Percentiles rank a stretch among this genome's conserved stretches.
Evolutionary conservation across 64 coral and sea anemone species (phyloP).

Genomic region (Platygyra sinensis): DNA sequence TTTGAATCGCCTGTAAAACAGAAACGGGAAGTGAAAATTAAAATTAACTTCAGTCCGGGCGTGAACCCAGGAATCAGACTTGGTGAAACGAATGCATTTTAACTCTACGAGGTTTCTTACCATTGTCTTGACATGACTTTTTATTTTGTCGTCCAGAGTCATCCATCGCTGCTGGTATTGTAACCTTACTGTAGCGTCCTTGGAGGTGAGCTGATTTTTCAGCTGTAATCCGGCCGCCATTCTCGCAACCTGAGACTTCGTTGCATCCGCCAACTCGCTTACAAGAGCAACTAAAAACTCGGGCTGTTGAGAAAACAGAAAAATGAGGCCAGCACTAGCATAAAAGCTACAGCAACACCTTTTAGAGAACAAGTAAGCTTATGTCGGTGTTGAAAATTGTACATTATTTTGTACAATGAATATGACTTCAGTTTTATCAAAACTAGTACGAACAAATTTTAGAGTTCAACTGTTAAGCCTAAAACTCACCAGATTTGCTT

Average conservation of each 20-base stretch:
- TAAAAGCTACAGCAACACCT: background rate
- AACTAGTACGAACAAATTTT: background rate
- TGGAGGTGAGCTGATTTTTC: slow-evolving; percentile 93
- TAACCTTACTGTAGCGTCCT: slow-evolving; percentile 73
- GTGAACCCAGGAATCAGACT: background rate
- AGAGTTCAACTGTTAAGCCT: background rate
- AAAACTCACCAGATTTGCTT: slow-evolving; percentile 83
- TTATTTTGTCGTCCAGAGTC: slow-evolving; percentile 49
- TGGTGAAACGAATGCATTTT: background rate
- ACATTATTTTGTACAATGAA: slow-evolving; percentile 1
- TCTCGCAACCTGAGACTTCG: slow-evolving; percentile 86
- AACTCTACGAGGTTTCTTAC: slow-evolving; percentile 31
- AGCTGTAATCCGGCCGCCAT: slow-evolving; percentile 96
- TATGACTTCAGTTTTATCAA: background rate
- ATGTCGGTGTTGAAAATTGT: background rate
- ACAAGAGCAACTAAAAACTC: slow-evolving; percentile 93
- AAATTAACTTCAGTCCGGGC: no score
- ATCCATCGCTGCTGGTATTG: slow-evolving; percentile 93
- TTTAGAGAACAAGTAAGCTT: background rate
- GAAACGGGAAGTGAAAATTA: background rate
- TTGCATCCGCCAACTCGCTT: slow-evolving; percentile 76
- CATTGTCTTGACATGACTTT: slow-evolving; percentile 61
- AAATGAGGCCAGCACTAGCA: background rate
- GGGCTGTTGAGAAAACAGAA: slow-evolving; percentile 62
- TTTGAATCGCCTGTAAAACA: slow-evolving; percentile 65